phyloP scores from a whole-genome alignment of 2,113 vertebrate genomes.

The Paedocypris sp. region DNA sequence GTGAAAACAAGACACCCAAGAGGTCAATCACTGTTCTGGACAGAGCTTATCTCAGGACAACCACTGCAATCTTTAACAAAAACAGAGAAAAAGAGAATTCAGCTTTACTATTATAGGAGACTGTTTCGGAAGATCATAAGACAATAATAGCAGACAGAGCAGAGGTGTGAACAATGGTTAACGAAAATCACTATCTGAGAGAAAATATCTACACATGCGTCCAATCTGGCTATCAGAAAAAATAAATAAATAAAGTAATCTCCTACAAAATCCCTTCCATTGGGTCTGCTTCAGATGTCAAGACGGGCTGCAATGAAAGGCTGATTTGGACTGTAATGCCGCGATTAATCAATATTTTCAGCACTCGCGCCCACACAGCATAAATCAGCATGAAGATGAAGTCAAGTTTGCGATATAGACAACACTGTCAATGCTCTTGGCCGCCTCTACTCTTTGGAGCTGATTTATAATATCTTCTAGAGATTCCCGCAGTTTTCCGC shows the following conservation, averaged over 20 bases:
- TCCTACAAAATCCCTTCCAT: neutral
- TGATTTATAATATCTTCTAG: neutral
- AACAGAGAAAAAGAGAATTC: too few relatives aligned
- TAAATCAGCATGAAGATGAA: constrained; percentile 8
- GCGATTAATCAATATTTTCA: constrained; percentile 21
- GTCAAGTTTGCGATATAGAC: constrained; percentile 2
- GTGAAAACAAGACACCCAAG: neutral
- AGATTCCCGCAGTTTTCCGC: neutral
- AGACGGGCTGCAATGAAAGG: neutral
- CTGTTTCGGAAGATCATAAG: too few relatives aligned
- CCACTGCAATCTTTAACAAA: neutral
- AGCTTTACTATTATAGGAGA: too few relatives aligned
- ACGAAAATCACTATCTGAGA: neutral
- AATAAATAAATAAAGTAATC: too few relatives aligned
- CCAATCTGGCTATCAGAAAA: neutral
- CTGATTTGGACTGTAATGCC: neutral
- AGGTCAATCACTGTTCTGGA: neutral
- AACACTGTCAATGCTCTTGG: constrained; percentile 1
- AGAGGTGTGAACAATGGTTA: neutral
- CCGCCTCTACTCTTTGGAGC: constrained; percentile 11
- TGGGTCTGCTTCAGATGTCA: neutral
- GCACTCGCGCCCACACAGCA: constrained; percentile 2
- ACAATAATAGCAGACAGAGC: neutral
- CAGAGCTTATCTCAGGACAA: neutral
- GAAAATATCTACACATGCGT: neutral